Percentiles rank a stretch among this genome's conserved stretches.
These are phyloP conservation scores for Luperina testacea DNA, from an alignment of 2,888 invertebrate genomes.

Conservation along the genomic window DNA sequence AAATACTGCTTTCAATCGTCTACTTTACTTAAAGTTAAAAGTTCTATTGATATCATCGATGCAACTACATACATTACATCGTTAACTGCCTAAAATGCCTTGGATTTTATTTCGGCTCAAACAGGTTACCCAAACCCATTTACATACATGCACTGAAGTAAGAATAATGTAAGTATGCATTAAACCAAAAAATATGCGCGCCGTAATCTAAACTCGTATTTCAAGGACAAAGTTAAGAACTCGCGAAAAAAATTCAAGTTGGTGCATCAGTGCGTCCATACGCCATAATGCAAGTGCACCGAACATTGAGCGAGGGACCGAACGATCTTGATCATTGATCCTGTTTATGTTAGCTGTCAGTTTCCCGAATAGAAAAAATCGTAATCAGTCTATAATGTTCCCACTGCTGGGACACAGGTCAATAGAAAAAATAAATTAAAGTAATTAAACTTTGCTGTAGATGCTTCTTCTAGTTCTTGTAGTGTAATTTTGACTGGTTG, in stretches of 20 bases:
- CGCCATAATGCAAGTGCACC: conserved; percentile 84
- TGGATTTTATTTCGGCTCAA: conserved; percentile 48
- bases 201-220: conserved; percentile 89
- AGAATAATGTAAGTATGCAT: conserved; percentile 61
- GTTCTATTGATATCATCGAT: conserved; percentile 19
- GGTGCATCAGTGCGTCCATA: conserved; percentile 88
- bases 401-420: no score
- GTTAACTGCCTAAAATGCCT: conserved; percentile 16
- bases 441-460: neutral
- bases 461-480: neutral
- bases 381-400: no score
- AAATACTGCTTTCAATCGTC: neutral
- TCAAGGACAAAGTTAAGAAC: conserved; percentile 88
- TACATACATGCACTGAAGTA: conserved; percentile 55
- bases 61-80: conserved; percentile 14
- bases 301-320: conserved; percentile 68
- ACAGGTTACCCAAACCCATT: conserved; percentile 59
- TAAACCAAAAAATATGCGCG: conserved; percentile 73
- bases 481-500: neutral
- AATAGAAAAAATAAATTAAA: no score
- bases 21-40: neutral
- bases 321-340: conserved; percentile 61
- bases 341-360: no score
- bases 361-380: no score
- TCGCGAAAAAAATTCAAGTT: conserved; percentile 83